A percentile compares a stretch with the other conserved stretches of the same genome.
These are phyloP conservation scores for Drosophila meridionalis DNA, from an alignment of 2,888 invertebrate genomes.

Conservation along the genomic window DNA sequence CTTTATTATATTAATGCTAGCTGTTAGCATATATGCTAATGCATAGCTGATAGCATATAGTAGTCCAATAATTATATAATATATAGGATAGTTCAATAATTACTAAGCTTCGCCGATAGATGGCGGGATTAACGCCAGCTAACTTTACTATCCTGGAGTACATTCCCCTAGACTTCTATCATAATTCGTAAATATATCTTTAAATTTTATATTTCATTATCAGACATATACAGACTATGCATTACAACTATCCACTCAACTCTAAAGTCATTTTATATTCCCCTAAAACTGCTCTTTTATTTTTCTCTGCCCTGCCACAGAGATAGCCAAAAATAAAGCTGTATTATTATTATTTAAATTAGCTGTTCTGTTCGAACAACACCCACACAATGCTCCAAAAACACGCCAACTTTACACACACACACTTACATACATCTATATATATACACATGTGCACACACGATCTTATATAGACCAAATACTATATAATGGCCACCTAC, in stretches of 20 bases:
- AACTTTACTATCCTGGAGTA: too few relatives aligned
- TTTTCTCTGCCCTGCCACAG: not conserved
- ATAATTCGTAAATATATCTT: too few relatives aligned
- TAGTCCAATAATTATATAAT: too few relatives aligned
- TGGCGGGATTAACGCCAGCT: too few relatives aligned
- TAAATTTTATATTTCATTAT: not conserved
- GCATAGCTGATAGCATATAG: too few relatives aligned
- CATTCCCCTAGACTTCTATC: too few relatives aligned
- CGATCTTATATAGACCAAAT: constrained; percentile 34
- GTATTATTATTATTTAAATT: constrained; percentile 20
- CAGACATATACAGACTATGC: not conserved
- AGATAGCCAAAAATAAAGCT: constrained; percentile 6
- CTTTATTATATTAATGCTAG: too few relatives aligned
- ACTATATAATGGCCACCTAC: constrained; percentile 65
- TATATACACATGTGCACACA: not conserved
- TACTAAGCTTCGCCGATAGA: too few relatives aligned
- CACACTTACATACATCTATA: not conserved
- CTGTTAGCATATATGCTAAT: too few relatives aligned
- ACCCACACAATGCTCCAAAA: not conserved
- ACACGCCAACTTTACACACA: constrained; percentile 9
- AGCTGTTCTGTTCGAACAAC: not conserved
- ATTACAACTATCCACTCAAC: not conserved
- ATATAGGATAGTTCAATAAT: too few relatives aligned
- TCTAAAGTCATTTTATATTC: not conserved
- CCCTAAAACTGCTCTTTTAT: constrained; percentile 1